Evolutionary conservation across 1,140 invertebrate genomes (phyloP), one percentile per base, ranked within the genome.

Genomic region (Zaprionus ghesquierei): DNA sequence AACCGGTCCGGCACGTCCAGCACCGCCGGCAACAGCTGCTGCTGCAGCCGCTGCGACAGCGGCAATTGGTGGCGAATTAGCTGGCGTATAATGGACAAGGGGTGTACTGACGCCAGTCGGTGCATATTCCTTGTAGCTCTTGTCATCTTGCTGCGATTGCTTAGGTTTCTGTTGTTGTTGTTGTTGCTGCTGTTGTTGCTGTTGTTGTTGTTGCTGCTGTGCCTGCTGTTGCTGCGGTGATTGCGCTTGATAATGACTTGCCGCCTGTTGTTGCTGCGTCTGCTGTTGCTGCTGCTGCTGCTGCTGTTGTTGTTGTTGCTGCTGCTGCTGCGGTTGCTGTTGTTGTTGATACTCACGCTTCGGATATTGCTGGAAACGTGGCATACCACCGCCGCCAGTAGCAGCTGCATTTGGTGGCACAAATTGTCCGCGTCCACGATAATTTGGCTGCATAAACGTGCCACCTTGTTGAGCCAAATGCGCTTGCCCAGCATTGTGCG

Each of bases 361-460:
- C 22, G 85, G 90, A 58, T 85, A 80, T 60, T 91, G 90, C 44
- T 91, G 90, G 60, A 91, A 91, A n/a, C 90, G 82, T 23, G 85
- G 89, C 70, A 90, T 82, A 22, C 85, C 90, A 10, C 71, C 38
- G 54, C 46, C 65, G 10, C 46, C 65, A 10, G 60, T 79, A 22
- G 81, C 71, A n/a, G 75, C 79, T 4, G 81, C 71, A 86, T 85
- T 89, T 3, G 74, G 81, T 25, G 84, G 90, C 64, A 89, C 75
- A 58, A 84, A 91, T 46, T 91, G 90, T 6, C 81, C 72, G 18
- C 90, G 86, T 22, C 80, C 61, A 10, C 90, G 84, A 69, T 84
- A 91, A 20, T 73, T 58, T 15, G 71, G 81, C 27, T 81, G 81
- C 58, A 91, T 75, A 41, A 74, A 91, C 3, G 77, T 75, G 20